Evolutionary conservation across 2,888 invertebrate genomes (phyloP).

Genomic region (Latrodectus elegans): DNA sequence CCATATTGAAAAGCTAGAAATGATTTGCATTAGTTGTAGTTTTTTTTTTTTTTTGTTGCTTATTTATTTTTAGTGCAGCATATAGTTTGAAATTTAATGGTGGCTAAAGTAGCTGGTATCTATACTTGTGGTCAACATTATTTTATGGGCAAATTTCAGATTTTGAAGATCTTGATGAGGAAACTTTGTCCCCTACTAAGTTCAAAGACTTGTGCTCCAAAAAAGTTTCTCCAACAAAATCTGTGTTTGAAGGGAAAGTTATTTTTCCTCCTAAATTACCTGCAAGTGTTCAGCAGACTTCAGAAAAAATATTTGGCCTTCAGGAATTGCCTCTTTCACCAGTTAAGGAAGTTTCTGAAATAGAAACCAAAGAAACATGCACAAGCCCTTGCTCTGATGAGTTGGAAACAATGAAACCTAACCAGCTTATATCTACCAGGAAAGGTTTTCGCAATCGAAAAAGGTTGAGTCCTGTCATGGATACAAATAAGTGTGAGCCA

Average conservation of each 20-base stretch:
- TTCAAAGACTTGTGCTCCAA: conserved; percentile 61
- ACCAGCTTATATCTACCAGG: conserved; percentile 57
- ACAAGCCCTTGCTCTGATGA: conserved; percentile 50
- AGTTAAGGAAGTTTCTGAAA: conserved; percentile 61
- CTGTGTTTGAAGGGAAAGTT: conserved; percentile 48
- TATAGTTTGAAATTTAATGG: conserved; percentile 39
- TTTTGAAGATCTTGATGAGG: conserved; percentile 46
- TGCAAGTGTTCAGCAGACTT: conserved; percentile 18
- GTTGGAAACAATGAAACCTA: conserved; percentile 43
- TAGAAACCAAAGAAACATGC: conserved; percentile 55
- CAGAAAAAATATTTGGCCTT: conserved; percentile 54
- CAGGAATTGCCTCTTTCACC: conserved; percentile 60
- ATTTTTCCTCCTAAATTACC: conserved; percentile 28
- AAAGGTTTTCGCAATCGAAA: conserved; percentile 61
- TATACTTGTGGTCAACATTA: conserved; percentile 39
- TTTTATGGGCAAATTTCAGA: conserved; percentile 64
- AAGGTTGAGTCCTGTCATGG: conserved; percentile 57
- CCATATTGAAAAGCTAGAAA: neutral
- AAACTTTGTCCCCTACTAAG: conserved; percentile 54
- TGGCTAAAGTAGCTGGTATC: conserved; percentile 45
- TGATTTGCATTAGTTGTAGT: conserved; percentile 27
- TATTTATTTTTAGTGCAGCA: conserved; percentile 22
- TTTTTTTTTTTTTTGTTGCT: conserved; percentile 38
- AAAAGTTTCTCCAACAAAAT: conserved; percentile 57
- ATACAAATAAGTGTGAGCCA: conserved; percentile 32